Conservation (phyloP, 2,113 vertebrate species). For the Eidolon helvum region DNA sequence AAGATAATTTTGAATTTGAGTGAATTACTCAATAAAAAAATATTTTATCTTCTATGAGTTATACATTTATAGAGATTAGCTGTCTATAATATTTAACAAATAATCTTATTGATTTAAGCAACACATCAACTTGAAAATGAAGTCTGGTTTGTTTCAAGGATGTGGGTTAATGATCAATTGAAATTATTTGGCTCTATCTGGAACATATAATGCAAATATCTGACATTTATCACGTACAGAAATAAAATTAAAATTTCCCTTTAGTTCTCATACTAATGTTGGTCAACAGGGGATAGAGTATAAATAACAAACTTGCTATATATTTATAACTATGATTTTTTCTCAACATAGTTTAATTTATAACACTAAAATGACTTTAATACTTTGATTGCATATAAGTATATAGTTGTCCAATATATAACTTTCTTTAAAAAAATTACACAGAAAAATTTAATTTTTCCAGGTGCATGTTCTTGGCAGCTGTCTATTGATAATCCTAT, state of each 20-base stretch:
- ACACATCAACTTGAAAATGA: neutral
- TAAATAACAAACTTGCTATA: neutral
- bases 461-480: neutral
- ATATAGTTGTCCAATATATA: neutral
- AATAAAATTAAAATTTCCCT: neutral
- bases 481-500: neutral
- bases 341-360: neutral
- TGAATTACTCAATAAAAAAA: neutral
- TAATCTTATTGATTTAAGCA: neutral
- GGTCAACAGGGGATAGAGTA: neutral
- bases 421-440: neutral
- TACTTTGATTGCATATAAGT: neutral
- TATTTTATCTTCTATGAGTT: neutral
- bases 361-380: neutral
- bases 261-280: neutral
- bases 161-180: neutral
- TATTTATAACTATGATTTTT: neutral
- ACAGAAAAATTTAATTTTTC: neutral
- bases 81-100: neutral
- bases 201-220: neutral
- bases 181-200: neutral
- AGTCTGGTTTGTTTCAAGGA: neutral
- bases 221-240: neutral
- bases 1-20: neutral
- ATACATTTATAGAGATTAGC: neutral